These are phyloP conservation scores for Notarius lentiginosus DNA, from an alignment of 2,113 vertebrate species.

Conservation along the genomic window DNA sequence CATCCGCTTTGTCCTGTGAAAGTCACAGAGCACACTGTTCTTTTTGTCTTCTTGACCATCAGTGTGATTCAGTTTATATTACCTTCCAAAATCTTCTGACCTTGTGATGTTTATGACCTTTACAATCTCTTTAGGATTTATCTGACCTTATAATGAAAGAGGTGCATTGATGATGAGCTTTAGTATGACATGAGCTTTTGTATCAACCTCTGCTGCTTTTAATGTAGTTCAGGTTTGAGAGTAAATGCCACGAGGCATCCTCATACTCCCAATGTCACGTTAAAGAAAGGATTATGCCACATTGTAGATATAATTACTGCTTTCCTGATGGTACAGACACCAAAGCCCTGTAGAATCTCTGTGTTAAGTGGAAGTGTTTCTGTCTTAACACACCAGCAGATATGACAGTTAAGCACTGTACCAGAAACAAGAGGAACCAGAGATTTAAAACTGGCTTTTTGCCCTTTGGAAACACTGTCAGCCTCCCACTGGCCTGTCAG, in stretches of 20 bases:
- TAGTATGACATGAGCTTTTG: slow-evolving; percentile 1
- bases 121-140: neutral
- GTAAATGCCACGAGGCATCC: slow-evolving; percentile 21
- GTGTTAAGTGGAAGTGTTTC: neutral
- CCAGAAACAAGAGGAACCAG: slow-evolving; percentile 21
- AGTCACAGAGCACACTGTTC: slow-evolving; percentile 7
- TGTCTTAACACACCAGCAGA: neutral
- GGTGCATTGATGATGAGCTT: neutral
- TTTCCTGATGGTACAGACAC: neutral
- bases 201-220: neutral
- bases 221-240: neutral
- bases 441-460: slow-evolving; percentile 35
- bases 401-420: neutral
- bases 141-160: slow-evolving; percentile 22
- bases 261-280: neutral
- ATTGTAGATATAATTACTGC: neutral
- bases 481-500: slow-evolving; percentile 39
- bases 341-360: neutral
- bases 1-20: neutral
- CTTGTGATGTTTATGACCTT: slow-evolving; percentile 2
- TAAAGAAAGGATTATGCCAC: neutral
- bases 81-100: neutral
- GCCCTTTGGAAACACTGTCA: slow-evolving; percentile 21
- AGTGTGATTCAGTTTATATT: neutral
- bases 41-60: slow-evolving; percentile 1